Conservation (phyloP, 2,113 vertebrate genomes). For the Aplodontia rufa region DNA sequence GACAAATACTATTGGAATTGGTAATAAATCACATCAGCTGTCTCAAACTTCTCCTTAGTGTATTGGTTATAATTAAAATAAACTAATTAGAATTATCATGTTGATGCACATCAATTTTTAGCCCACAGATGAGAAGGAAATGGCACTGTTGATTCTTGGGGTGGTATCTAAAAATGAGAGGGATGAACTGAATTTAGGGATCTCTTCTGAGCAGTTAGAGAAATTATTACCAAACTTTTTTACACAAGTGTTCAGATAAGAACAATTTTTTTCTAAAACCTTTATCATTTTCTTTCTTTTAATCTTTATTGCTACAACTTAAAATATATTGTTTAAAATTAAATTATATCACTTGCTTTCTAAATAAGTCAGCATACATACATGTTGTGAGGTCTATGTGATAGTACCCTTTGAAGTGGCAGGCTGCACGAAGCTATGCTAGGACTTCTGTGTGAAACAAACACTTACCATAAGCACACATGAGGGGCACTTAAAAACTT, state of each 20-base stretch:
- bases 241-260: neutral
- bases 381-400: neutral
- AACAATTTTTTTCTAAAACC: neutral
- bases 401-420: neutral
- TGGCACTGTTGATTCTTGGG: neutral
- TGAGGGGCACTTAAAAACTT: slow-evolving; percentile 44
- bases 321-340: slow-evolving; percentile 5
- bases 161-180: neutral
- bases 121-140: neutral
- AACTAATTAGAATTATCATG: slow-evolving; percentile 75
- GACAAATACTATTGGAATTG: slow-evolving; percentile 71
- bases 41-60: slow-evolving; percentile 65
- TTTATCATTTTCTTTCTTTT: too few species aligned
- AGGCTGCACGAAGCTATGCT: neutral
- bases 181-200: neutral
- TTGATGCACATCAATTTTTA: slow-evolving; percentile 34
- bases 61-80: slow-evolving; percentile 79
- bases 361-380: neutral
- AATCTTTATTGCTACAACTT: neutral
- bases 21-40: slow-evolving; percentile 77
- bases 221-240: neutral
- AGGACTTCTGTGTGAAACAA: slow-evolving; percentile 11
- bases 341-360: neutral
- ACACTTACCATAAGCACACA: slow-evolving; percentile 48
- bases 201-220: neutral